A percentile compares a stretch with the other conserved stretches of the same genome.
Conservation (phyloP, 2,888 invertebrate genomes). For the Leptopilina myrica region DNA sequence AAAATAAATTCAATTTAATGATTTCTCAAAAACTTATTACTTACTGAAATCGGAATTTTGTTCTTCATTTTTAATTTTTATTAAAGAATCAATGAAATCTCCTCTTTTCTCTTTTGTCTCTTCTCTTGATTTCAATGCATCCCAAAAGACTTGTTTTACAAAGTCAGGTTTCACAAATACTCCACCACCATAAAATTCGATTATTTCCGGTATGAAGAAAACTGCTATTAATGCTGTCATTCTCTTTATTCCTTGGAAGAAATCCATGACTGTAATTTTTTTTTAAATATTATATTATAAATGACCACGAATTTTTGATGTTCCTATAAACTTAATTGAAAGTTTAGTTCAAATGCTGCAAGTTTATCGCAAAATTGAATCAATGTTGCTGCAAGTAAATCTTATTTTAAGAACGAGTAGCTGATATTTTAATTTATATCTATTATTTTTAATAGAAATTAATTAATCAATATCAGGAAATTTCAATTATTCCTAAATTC, state of each 20-base stretch:
- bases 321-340: no score
- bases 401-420: no score
- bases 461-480: no score
- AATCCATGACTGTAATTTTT: constrained; percentile 43
- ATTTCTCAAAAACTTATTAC: constrained; percentile 34
- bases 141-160: constrained; percentile 69
- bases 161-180: constrained; percentile 68
- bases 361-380: no score
- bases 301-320: no score
- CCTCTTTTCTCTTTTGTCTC: constrained; percentile 65
- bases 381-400: no score
- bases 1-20: no score
- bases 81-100: constrained; percentile 69
- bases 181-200: constrained; percentile 64
- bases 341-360: no score
- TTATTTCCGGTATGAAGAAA: constrained; percentile 71
- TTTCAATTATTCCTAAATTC: no score
- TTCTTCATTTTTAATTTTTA: constrained; percentile 68
- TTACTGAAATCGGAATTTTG: constrained; percentile 70
- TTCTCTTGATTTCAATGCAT: constrained; percentile 65
- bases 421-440: no score
- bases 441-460: no score
- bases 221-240: constrained; percentile 71
- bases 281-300: no score
- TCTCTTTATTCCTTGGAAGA: constrained; percentile 70